A percentile compares a stretch with the other conserved stretches of the same genome.
Conservation (phyloP, 2,113 vertebrate species). For the Protobothrops mucrosquamatus region DNA sequence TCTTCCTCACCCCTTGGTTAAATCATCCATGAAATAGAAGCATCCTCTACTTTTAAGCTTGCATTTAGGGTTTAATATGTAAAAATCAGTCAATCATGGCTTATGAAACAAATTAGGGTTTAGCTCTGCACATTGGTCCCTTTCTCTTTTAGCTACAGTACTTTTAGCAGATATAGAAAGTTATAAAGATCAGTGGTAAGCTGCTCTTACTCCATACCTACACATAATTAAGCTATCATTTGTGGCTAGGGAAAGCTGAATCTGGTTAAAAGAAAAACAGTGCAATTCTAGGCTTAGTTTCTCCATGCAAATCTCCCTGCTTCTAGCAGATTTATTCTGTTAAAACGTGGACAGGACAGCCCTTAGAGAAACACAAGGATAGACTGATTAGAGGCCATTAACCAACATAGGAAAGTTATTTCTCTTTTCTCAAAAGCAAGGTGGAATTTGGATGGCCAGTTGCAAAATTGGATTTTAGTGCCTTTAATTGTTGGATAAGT, state of each 20-base stretch:
- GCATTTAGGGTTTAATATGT: not conserved
- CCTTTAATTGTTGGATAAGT: not conserved
- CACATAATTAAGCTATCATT: not conserved
- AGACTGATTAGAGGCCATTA: not conserved
- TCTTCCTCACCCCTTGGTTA: not conserved
- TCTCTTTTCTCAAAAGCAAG: not conserved
- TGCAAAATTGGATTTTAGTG: not conserved
- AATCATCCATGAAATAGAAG: not conserved
- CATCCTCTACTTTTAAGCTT: not conserved
- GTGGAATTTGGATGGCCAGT: not conserved
- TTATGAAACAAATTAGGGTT: not conserved
- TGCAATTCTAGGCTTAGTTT: not conserved
- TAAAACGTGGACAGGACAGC: not conserved
- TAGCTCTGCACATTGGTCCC: not conserved
- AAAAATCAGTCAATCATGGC: not conserved
- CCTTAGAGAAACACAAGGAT: not conserved
- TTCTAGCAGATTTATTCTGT: not conserved
- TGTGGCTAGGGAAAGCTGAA: not conserved
- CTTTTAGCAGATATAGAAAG: not conserved
- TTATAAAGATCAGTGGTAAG: not conserved
- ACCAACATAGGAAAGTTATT: not conserved
- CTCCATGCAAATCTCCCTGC: not conserved
- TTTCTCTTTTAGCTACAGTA: not conserved
- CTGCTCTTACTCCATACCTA: not conserved
- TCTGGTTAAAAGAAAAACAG: not conserved